Percentiles rank a stretch among this genome's conserved stretches.
Evolutionary conservation across 2,797 vertebrate genomes (phyloP).

Genomic region (Enteromius paludinosus): DNA sequence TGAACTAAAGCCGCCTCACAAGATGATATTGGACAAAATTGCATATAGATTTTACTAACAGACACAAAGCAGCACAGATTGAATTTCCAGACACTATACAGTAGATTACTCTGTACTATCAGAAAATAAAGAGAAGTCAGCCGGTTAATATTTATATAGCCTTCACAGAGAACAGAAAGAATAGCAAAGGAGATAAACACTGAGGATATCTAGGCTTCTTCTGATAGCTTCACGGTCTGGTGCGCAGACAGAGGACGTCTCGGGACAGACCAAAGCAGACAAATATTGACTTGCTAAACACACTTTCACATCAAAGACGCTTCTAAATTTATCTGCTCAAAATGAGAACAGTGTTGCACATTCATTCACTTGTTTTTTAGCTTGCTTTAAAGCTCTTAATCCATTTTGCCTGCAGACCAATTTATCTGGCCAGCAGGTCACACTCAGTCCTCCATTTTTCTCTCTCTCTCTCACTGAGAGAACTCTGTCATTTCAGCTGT

Average conservation of each 20-base stretch:
- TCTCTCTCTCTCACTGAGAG: slow-evolving; percentile 63
- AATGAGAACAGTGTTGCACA: slow-evolving; percentile 75
- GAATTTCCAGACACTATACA: slow-evolving; percentile 41
- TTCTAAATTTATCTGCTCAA: slow-evolving; percentile 70
- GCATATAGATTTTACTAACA: background rate
- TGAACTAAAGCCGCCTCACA: background rate
- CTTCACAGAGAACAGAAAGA: slow-evolving; percentile 70
- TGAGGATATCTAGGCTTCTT: slow-evolving; percentile 80
- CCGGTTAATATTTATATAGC: slow-evolving; percentile 58
- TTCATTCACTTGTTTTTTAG: slow-evolving; percentile 71
- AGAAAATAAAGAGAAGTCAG: slow-evolving; percentile 51
- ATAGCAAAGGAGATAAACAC: slow-evolving; percentile 67
- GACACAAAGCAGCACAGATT: slow-evolving; percentile 3
- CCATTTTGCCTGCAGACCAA: slow-evolving; percentile 75
- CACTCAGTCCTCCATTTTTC: slow-evolving; percentile 51
- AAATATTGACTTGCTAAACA: slow-evolving; percentile 80
- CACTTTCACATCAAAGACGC: slow-evolving; percentile 65
- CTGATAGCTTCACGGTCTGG: slow-evolving; percentile 80
- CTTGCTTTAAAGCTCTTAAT: slow-evolving; percentile 74
- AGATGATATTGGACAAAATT: background rate
- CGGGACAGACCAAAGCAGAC: slow-evolving; percentile 76
- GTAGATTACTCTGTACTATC: slow-evolving; percentile 66
- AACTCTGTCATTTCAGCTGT: slow-evolving; percentile 70
- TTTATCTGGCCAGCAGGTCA: slow-evolving; percentile 79
- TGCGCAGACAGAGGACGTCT: slow-evolving; percentile 76